Conservation (phyloP, 2,113 vertebrate genomes). For the Aramus guarauna region DNA sequence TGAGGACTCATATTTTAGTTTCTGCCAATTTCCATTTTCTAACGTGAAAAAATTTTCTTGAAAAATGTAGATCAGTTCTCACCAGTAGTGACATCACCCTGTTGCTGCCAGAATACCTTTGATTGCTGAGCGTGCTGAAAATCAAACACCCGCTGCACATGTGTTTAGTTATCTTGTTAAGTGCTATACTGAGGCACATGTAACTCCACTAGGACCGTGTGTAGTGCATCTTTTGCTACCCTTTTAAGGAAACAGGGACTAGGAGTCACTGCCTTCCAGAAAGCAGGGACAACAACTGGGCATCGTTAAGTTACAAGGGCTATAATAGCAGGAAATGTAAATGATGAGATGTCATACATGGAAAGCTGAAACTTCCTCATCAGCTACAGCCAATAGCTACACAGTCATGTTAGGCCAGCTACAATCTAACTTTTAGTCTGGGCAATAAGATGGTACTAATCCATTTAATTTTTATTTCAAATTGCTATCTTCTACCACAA, state of each 20-base stretch:
- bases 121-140: background rate
- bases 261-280: background rate
- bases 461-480: background rate
- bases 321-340: background rate
- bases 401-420: background rate
- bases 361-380: background rate
- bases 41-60: background rate
- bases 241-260: background rate
- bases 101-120: background rate
- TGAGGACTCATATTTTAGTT: background rate
- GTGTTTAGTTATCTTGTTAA: background rate
- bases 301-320: background rate
- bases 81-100: background rate
- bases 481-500: background rate
- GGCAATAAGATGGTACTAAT: background rate
- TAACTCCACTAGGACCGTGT: rapidly evolving
- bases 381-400: background rate
- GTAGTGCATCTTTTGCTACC: background rate
- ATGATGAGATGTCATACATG: rapidly evolving
- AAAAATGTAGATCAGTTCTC: rapidly evolving
- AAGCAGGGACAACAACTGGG: background rate
- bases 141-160: rapidly evolving
- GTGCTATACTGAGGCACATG: background rate
- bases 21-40: background rate
- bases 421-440: background rate